Base-by-base conservation (phyloP, 2,113 vertebrate species). In the Rhipidura dahli region DNA sequence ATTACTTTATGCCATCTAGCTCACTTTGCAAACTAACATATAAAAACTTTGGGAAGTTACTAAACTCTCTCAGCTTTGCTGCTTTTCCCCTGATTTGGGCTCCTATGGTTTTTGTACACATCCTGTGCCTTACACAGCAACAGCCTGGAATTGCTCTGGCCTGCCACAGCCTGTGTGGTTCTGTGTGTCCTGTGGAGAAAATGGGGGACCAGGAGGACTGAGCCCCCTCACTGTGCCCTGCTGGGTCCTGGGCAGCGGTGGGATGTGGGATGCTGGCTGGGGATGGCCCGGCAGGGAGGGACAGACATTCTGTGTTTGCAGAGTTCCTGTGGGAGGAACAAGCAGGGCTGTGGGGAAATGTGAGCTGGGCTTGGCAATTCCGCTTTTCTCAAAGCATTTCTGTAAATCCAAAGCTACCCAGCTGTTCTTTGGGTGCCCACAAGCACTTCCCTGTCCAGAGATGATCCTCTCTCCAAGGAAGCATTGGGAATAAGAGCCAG, bases 141-240 rank as follows among this genome's bases (percentile, higher is more conserved):
- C 39, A 39, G 6, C 30, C 40, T 47, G 80, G 24, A 15, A 64
- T 56, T 64, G 40, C 23, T 76, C 23, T 53, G 40, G 44, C 6
- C 6, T 24, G 4, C 6, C 42, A 9, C 33, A 44, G 8, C 22
- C 28, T 1, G 0, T 1, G 6, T 26, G 27, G 7, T 22, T 53
- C 47, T 80, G 26, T 9, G 39, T n/a, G 19, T 14, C 1, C 4
- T 17, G 3, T 49, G 8, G 23, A 15, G 68, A 35, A 45, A 26
- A 30, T 1, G 14, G 56, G 45, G 77, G 13, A 56, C 28, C 49
- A 51, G 82, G 23, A 51, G 59, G 23, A 3, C 11, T 44, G 23
- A 28, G n/a, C 53, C 12, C 5, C 1, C 0, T 35, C 7, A 1
- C 1, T 30, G 12, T 73, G 30, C 24, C 9, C 6, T 30, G 30